These are phyloP conservation scores for Pantherophis guttatus DNA, from an alignment of 2,113 vertebrate genomes.

Conservation along the genomic window DNA sequence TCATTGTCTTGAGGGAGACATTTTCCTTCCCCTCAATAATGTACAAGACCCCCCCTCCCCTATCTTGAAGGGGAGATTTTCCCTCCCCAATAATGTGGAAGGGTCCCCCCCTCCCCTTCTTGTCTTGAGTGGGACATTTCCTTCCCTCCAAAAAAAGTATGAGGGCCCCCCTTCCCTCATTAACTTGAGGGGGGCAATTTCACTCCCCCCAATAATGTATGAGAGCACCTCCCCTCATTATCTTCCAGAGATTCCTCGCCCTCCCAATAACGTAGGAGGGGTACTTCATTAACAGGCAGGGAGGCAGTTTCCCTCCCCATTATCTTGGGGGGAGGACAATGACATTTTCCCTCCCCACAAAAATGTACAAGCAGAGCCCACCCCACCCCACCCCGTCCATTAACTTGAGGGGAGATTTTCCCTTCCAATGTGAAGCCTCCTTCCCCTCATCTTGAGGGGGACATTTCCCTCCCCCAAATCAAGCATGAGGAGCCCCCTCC, in stretches of 20 bases:
- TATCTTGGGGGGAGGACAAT: too few species aligned
- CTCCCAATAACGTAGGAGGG: background rate
- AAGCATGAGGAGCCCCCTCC: background rate
- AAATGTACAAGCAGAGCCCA: too few species aligned
- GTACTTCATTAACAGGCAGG: background rate
- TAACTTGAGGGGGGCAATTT: background rate
- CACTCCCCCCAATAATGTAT: background rate
- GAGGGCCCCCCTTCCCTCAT: background rate
- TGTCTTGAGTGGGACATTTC: background rate
- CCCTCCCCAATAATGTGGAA: background rate
- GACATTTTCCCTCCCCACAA: too few species aligned
- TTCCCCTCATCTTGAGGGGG: background rate
- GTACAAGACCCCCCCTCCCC: background rate
- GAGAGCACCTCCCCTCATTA: too few species aligned
- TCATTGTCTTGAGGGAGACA: background rate
- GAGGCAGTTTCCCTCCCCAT: background rate
- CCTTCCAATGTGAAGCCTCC: too few species aligned
- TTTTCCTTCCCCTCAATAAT: background rate
- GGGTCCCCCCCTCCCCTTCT: too few species aligned
- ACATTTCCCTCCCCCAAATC: too few species aligned
- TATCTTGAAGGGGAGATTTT: background rate
- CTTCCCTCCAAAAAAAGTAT: background rate
- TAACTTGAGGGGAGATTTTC: too few species aligned
- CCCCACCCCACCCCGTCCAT: too few species aligned
- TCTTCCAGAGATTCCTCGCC: background rate